Evolutionary conservation across 1,140 invertebrate species (phyloP).

Genomic region (Lethocerus indicus): DNA sequence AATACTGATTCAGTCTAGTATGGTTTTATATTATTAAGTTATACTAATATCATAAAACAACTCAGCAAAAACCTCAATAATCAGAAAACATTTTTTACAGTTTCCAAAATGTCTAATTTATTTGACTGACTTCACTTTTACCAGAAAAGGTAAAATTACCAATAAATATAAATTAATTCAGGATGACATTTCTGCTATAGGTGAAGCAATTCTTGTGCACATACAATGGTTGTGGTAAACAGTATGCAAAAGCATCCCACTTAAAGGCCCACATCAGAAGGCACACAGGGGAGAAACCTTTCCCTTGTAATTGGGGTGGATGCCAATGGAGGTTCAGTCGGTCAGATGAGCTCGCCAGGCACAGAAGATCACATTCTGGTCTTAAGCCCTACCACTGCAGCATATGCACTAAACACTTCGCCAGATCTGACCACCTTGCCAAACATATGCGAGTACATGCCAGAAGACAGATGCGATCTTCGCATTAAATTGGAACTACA

Average conservation of each 20-base stretch:
- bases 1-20: too few relatives aligned
- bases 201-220: slow-evolving; percentile 38
- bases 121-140: too few relatives aligned
- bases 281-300: slow-evolving; percentile 91
- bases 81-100: too few relatives aligned
- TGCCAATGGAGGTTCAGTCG: slow-evolving; percentile 85
- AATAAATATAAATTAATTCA: too few relatives aligned
- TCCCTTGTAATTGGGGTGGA: slow-evolving; percentile 73
- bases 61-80: too few relatives aligned
- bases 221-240: slow-evolving; percentile 28
- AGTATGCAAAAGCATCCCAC: slow-evolving; percentile 88
- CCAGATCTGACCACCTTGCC: slow-evolving; percentile 74
- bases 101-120: too few relatives aligned
- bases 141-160: too few relatives aligned
- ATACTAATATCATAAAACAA: too few relatives aligned
- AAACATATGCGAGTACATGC: slow-evolving; percentile 75
- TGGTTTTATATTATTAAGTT: too few relatives aligned
- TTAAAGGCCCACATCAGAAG: slow-evolving; percentile 82
- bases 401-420: slow-evolving; percentile 71
- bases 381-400: slow-evolving; percentile 73
- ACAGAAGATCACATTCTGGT: slow-evolving; percentile 40
- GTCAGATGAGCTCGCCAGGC: slow-evolving; percentile 75
- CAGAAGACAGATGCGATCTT: too few relatives aligned
- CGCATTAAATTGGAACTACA: too few relatives aligned
- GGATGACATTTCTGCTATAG: too few relatives aligned